phyloP scores from a whole-genome alignment of 2,888 invertebrate genomes.

The Andrena marginata region DNA sequence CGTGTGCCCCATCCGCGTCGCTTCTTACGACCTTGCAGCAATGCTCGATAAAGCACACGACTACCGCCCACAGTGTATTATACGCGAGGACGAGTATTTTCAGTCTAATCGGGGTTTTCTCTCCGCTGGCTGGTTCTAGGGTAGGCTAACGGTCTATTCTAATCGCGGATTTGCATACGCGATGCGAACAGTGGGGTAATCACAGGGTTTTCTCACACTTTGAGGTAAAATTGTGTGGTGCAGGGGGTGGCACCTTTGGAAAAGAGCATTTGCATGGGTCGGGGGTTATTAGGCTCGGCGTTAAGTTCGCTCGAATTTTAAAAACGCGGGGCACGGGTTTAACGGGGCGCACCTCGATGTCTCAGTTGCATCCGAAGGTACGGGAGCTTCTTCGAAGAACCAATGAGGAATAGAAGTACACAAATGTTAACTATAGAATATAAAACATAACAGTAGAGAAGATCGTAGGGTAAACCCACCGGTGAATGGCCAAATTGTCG shows the following conservation, averaged over 20 bases:
- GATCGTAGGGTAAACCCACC: no score
- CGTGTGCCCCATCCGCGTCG: background rate
- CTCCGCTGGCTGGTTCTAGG: background rate
- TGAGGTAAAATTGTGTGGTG: conserved; percentile 5
- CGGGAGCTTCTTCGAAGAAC: no score
- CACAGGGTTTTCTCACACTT: conserved; percentile 35
- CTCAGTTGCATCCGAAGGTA: no score
- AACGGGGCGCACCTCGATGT: background rate
- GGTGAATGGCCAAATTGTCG: no score
- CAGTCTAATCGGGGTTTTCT: background rate
- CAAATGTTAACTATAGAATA: no score
- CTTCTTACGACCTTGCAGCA: background rate
- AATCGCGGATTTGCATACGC: conserved; percentile 35
- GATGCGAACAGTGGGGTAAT: conserved; percentile 31
- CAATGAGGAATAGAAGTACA: no score
- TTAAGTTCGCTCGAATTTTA: background rate
- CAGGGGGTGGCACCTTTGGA: conserved; percentile 13
- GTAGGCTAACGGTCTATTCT: conserved; percentile 4
- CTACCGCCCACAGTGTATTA: background rate
- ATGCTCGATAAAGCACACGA: conserved; percentile 16
- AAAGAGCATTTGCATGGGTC: conserved; percentile 20
- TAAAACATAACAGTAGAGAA: no score
- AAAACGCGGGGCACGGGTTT: background rate
- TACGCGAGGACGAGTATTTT: background rate
- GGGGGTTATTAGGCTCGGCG: background rate